These are phyloP conservation scores for Entelurus aequoreus DNA, from an alignment of 2,113 vertebrate genomes.

Conservation along the genomic window DNA sequence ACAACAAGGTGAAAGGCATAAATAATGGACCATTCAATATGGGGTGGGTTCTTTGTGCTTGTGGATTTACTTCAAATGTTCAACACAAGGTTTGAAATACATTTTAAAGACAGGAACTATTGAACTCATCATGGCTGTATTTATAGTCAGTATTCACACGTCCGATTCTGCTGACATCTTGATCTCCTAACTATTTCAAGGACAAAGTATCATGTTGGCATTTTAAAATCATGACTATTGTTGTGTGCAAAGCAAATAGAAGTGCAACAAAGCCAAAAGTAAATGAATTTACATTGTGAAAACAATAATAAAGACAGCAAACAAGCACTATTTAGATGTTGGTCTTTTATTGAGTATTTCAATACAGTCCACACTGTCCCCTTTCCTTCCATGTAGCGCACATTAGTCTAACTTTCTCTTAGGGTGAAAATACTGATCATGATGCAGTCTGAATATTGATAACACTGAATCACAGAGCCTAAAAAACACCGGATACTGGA, in stretches of 20 bases:
- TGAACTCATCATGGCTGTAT: not conserved
- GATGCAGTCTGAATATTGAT: not conserved
- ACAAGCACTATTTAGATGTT: not conserved
- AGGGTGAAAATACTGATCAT: conserved; percentile 3
- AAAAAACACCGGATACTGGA: conserved; percentile 3
- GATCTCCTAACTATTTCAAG: conserved; percentile 2
- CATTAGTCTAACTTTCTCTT: conserved; percentile 1
- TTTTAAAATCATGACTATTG: not conserved
- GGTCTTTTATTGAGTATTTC: conserved; percentile 5
- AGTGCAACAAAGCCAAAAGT: not conserved
- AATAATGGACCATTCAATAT: too few species aligned
- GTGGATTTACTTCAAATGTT: not conserved
- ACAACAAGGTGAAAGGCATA: too few species aligned
- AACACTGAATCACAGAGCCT: conserved; percentile 1
- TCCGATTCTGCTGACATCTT: conserved; percentile 2
- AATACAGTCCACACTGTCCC: not conserved
- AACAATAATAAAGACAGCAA: not conserved
- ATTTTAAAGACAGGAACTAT: conserved; percentile 1
- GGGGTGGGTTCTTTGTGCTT: not conserved
- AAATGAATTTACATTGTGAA: not conserved
- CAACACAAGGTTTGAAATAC: not conserved
- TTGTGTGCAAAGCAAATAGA: not conserved
- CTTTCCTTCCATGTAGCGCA: not conserved
- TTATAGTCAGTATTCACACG: conserved; percentile 3
- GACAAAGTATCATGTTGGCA: not conserved